A percentile compares a stretch with the other conserved stretches of the same genome.
phyloP scores from a whole-genome alignment of 2,113 vertebrate species.

The Macrotis lagotis region DNA sequence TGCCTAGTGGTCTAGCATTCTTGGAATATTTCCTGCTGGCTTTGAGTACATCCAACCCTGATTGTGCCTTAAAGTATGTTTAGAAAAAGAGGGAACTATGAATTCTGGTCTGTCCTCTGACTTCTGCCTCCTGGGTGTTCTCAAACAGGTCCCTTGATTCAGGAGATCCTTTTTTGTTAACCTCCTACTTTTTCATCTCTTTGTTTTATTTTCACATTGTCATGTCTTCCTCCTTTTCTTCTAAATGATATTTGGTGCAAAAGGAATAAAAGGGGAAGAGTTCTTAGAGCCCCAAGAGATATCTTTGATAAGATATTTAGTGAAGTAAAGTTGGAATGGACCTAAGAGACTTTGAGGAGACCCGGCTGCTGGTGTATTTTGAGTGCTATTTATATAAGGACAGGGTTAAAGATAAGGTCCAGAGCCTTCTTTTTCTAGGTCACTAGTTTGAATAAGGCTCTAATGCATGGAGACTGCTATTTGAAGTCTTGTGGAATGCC shows the following conservation, averaged over 20 bases:
- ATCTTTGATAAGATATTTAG: constrained; percentile 7
- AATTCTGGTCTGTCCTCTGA: background rate
- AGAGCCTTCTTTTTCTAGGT: background rate
- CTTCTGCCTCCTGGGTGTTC: too few species aligned
- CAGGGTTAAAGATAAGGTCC: background rate
- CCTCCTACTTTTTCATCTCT: background rate
- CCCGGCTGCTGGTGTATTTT: background rate
- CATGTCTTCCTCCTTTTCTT: background rate
- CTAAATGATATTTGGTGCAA: background rate
- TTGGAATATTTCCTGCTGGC: background rate
- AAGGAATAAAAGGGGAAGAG: background rate
- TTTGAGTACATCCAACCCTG: background rate
- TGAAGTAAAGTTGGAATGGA: background rate
- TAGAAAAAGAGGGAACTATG: background rate
- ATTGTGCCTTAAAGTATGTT: background rate
- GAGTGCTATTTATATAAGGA: background rate
- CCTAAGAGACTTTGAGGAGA: background rate
- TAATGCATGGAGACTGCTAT: background rate
- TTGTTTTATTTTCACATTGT: background rate
- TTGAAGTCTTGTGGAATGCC: background rate
- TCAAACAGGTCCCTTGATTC: background rate
- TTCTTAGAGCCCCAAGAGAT: constrained; percentile 28
- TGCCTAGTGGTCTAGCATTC: background rate
- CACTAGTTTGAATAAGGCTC: background rate
- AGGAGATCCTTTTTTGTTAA: background rate